Evolutionary conservation across 2,797 vertebrate species (phyloP).

Genomic region (Percopsis omiscomaycus): DNA sequence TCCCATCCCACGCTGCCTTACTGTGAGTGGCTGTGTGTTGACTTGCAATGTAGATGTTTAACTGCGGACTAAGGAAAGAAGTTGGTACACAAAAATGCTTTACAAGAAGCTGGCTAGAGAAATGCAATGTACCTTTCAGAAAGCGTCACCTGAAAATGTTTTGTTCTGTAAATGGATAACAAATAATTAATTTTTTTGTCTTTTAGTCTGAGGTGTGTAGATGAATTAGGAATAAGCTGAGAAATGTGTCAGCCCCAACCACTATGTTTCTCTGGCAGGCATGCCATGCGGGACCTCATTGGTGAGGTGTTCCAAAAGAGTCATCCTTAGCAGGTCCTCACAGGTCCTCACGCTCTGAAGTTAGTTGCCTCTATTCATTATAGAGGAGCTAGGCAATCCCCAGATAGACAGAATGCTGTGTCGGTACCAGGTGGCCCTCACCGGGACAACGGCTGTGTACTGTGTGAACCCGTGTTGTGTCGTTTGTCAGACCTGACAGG

Average conservation of each 20-base stretch:
- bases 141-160: too few species aligned
- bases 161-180: too few species aligned
- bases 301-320: constrained; percentile 22
- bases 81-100: too few species aligned
- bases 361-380: constrained; percentile 30
- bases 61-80: too few species aligned
- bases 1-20: constrained; percentile 97
- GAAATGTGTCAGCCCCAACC: not conserved
- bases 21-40: constrained; percentile 82
- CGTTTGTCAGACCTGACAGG: constrained; percentile 89
- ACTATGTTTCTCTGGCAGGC: constrained; percentile 36
- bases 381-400: constrained; percentile 22
- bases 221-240: constrained; percentile 31
- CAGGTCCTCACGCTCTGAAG: not conserved
- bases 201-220: not conserved
- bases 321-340: constrained; percentile 21
- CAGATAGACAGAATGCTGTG: constrained; percentile 25
- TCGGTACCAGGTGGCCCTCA: constrained; percentile 14
- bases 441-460: not conserved
- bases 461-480: not conserved
- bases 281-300: constrained; percentile 12
- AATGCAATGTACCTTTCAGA: too few species aligned
- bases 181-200: too few species aligned
- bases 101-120: too few species aligned
- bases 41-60: not conserved